A percentile compares a stretch with the other conserved stretches of the same genome.
phyloP scores from a whole-genome alignment of 1,140 invertebrate species.

The Micrasema longulum region DNA sequence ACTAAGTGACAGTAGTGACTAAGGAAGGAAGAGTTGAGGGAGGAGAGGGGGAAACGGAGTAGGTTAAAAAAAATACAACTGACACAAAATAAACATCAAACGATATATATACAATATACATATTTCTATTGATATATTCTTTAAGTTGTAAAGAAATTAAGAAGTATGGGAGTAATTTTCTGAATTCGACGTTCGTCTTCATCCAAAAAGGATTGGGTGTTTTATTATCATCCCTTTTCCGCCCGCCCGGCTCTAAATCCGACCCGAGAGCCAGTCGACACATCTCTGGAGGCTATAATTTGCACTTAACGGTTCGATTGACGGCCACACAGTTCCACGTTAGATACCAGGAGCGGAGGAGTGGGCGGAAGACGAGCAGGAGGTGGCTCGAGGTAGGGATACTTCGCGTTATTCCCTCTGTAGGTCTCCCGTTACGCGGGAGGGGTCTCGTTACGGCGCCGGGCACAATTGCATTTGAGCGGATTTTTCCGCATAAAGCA shows the following conservation, averaged over 20 bases:
- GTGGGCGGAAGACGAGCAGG: slow-evolving; percentile 8
- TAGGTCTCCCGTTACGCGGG: neutral
- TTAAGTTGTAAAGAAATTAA: slow-evolving; percentile 31
- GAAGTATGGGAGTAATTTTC: slow-evolving; percentile 7
- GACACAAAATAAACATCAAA: too few species aligned
- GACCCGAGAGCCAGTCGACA: slow-evolving; percentile 25
- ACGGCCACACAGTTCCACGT: slow-evolving; percentile 36
- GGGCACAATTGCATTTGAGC: slow-evolving; percentile 52
- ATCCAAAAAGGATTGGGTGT: slow-evolving; percentile 6
- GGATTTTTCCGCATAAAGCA: slow-evolving; percentile 30
- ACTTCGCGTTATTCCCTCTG: slow-evolving; percentile 6
- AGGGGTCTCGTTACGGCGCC: slow-evolving; percentile 43
- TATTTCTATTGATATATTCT: too few species aligned
- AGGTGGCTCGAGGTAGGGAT: too few species aligned
- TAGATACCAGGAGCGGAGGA: slow-evolving; percentile 29
- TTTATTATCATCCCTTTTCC: slow-evolving; percentile 26
- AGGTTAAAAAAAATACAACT: too few species aligned
- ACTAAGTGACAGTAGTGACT: too few species aligned
- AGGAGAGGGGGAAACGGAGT: too few species aligned
- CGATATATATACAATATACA: too few species aligned
- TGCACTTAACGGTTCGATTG: slow-evolving; percentile 54
- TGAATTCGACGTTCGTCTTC: slow-evolving; percentile 32
- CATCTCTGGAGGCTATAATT: slow-evolving; percentile 50
- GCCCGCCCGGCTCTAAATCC: neutral
- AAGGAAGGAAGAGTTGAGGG: too few species aligned